Evolutionary conservation across 2,888 invertebrate species (phyloP).

Genomic region (Nomada ruficornis): DNA sequence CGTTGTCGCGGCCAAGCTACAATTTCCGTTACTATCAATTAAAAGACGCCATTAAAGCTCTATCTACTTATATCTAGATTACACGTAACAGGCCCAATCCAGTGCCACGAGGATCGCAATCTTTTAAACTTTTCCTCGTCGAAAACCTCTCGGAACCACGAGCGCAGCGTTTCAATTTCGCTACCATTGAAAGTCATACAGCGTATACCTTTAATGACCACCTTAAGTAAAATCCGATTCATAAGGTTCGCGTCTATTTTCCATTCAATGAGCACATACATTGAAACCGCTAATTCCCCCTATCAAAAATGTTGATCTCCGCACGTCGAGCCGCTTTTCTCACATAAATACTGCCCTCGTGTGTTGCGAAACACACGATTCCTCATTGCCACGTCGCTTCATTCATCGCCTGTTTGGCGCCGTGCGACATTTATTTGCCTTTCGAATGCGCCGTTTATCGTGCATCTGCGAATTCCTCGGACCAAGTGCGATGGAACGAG

Average conservation of each 20-base stretch:
- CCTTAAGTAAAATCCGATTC: background rate
- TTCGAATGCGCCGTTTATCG: constrained; percentile 46
- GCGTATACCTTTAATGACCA: background rate
- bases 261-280: background rate
- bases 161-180: background rate
- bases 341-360: background rate
- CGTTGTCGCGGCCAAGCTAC: constrained; percentile 26
- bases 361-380: background rate
- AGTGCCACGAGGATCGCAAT: background rate
- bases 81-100: background rate
- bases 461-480: constrained; percentile 45
- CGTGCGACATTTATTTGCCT: constrained; percentile 39
- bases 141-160: background rate
- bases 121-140: background rate
- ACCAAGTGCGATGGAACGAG: constrained; percentile 12
- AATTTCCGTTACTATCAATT: constrained; percentile 46
- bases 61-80: constrained; percentile 4
- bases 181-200: background rate
- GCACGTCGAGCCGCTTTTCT: too few species aligned
- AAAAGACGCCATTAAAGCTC: constrained; percentile 12
- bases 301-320: background rate
- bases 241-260: background rate
- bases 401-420: constrained; percentile 31
- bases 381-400: constrained; percentile 1
- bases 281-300: background rate